Base-by-base conservation (phyloP, 2,113 vertebrate species). In the Misgurnus mizolepis region DNA sequence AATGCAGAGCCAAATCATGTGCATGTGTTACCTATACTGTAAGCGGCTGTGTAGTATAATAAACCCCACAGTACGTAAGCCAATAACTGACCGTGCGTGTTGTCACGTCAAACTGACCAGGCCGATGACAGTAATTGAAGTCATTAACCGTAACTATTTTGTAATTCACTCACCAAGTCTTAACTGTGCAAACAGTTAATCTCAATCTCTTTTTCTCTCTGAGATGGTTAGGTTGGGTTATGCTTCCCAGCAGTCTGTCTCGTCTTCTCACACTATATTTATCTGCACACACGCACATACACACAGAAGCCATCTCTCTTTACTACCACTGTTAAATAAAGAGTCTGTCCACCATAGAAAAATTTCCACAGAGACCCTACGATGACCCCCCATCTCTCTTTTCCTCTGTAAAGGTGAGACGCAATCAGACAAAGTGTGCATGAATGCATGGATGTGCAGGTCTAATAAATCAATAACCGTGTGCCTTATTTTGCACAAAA, bases 251-350 rank as follows among this genome's bases (percentile, higher is more conserved):
- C 47, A 76, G 61, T 27, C 61, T 65, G 60, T 34, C 45, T 55
- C 22, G 22, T 22, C 45, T 53, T 77, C 75, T 66, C 45, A 67
- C 47, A 77, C 75, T 77, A 77, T 77, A 77, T 77, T 77, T 77
- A 77, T 77, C 61, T 77, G 17, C 67, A 49, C 77, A 47, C 77
- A 34, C 27, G 27, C 27, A 34, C 27, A 78, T 50, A 45, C 77
- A 47, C 77, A 70, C 67, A 79, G 53, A 12, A 53, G 40, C 39
- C 53, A 69, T 70, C 78, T 70, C 67, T 61, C 77, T 68, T 56
- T 79, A 79, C 65, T 60, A 50, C 65, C 55, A 64, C 67, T 70
- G 67, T 70, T 68, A 79, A 69, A 79, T 64, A 61, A 70, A 77
- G 75, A 77, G 55, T 56, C 67, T 61, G 67, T 34, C 77, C 41